Evolutionary conservation across 1,140 invertebrate species (phyloP), one percentile per base, ranked within the genome.

Genomic region (Tetragnatha versicolor): DNA sequence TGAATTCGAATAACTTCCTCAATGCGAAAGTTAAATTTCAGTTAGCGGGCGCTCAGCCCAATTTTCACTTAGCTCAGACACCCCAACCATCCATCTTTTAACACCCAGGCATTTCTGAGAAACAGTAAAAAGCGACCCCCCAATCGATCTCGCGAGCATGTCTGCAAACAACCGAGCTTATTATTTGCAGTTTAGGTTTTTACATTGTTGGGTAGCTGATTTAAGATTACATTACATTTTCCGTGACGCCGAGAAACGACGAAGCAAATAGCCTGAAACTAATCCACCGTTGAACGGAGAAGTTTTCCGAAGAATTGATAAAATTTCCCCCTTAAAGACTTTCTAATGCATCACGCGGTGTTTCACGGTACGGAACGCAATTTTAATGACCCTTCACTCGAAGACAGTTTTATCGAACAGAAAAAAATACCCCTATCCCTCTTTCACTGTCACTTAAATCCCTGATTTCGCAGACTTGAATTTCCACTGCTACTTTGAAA

Each of bases 251-350:
- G 14, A 42, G 27, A 70, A 37, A 70, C n/a, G n/a, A 7, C 47
- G 22, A 49, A 33, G 29, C 17, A 69, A 69, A 69, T 69, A 51
- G 29, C 37, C 33, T 39, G 22, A 39, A 25, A 55, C 47, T 58
- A 72, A 72, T 72, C 51, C 51, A 27, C 14, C 5, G 12, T 14
- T 25, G 17, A 69, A 27, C 12, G 42, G 35, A 25, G 20, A 55
- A 72, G 31, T 72, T 72, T 45, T n/a, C 22, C 20, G 33, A 35
- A 53, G 58, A 72, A 72, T 58, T 72, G 51, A 58, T 58, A 58
- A 72, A 72, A 72, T 58, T 72, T 72, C 42, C 47, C 20, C 68
- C 51, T 72, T 72, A 72, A 72, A 72, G 68, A 72, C 51, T 72
- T 72, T 72, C 39, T 72, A 72, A 72, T 72, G 68, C 68, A 29